Conservation (phyloP, 2,797 vertebrate species). For the Ceryle rudis region DNA sequence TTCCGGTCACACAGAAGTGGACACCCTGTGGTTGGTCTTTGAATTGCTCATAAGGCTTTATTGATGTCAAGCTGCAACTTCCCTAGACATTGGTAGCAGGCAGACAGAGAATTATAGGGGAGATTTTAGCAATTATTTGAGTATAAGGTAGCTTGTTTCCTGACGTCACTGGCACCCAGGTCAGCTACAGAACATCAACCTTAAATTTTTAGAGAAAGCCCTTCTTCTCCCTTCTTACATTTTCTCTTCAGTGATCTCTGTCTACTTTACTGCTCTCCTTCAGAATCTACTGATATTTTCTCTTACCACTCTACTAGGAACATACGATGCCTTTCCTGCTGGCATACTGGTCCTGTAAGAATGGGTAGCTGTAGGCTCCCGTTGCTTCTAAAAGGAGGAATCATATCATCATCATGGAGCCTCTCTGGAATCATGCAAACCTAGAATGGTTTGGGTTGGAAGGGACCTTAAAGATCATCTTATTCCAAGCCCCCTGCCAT, state of each 20-base stretch:
- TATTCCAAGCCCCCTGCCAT: not conserved
- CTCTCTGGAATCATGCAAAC: not conserved
- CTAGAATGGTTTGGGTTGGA: not conserved
- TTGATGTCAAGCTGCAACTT: not conserved
- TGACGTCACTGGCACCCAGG: not conserved
- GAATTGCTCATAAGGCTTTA: not conserved
- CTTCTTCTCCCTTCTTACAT: not conserved
- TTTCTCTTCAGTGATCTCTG: not conserved
- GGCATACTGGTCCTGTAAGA: not conserved
- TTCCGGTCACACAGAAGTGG: not conserved
- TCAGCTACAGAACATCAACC: not conserved
- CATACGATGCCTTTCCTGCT: not conserved
- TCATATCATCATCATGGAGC: rapidly evolving
- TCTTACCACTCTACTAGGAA: not conserved
- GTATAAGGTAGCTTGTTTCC: not conserved
- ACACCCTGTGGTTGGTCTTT: not conserved
- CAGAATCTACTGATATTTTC: not conserved
- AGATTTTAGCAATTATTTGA: not conserved
- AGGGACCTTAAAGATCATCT: not conserved
- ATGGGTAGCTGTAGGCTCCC: not conserved
- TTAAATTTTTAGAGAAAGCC: not conserved
- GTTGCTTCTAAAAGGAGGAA: not conserved
- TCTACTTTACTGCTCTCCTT: not conserved
- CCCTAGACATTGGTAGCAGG: too few relatives aligned
- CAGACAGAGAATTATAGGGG: not conserved